Evolutionary conservation across 2,113 vertebrate species (phyloP).

Genomic region (Collichthys lucidus): DNA sequence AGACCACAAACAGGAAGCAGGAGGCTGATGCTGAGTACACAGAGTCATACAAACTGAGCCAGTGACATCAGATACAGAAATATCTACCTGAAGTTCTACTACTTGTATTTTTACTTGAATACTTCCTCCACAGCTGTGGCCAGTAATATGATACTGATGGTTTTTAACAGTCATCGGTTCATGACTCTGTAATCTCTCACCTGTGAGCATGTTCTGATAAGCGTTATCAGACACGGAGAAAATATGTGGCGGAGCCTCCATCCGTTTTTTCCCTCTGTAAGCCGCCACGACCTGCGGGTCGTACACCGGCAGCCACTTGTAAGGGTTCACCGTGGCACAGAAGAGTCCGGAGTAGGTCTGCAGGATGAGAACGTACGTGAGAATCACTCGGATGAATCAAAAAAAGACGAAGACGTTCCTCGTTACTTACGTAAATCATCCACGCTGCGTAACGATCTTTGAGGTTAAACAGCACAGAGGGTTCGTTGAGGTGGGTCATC

Average conservation of each 20-base stretch:
- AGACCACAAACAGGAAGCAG: too few species aligned
- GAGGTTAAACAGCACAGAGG: conserved; percentile 89
- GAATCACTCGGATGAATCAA: not conserved
- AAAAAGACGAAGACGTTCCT: not conserved
- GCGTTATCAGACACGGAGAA: conserved; percentile 91
- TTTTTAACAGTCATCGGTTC: not conserved
- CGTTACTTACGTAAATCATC: conserved; percentile 86
- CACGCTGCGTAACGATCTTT: conserved; percentile 90
- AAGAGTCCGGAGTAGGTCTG: conserved; percentile 76
- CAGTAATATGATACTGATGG: too few species aligned
- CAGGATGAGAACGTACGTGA: not conserved
- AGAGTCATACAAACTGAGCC: too few species aligned
- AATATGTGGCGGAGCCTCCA: conserved; percentile 90
- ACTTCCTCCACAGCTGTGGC: too few species aligned
- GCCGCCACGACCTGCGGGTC: conserved; percentile 75
- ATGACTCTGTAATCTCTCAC: conserved; percentile 59
- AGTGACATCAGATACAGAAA: too few species aligned
- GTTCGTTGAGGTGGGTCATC: conserved; percentile 92
- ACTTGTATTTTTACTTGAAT: too few species aligned
- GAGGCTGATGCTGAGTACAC: too few species aligned
- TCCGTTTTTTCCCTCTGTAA: conserved; percentile 89
- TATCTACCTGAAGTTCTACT: too few species aligned
- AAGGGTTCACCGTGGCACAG: conserved; percentile 70
- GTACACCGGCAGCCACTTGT: conserved; percentile 73
- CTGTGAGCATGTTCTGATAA: conserved; percentile 90